A percentile compares a stretch with the other conserved stretches of the same genome.
These are phyloP conservation scores for Tragulus kanchil DNA, from an alignment of 2,113 vertebrate species.

Conservation along the genomic window DNA sequence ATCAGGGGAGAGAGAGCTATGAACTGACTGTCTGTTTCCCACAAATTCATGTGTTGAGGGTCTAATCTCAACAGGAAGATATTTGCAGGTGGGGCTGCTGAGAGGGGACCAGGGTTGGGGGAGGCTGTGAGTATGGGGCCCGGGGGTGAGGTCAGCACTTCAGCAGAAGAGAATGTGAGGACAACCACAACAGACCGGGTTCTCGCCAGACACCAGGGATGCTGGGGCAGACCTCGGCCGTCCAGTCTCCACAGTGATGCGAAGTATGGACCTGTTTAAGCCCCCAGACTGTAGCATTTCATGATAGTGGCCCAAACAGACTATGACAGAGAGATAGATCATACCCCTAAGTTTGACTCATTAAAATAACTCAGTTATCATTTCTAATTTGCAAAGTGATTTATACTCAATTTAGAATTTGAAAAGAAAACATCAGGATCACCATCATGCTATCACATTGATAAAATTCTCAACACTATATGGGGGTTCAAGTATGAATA, in stretches of 20 bases:
- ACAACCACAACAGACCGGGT: neutral
- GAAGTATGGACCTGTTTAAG: accelerated
- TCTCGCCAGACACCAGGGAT: accelerated
- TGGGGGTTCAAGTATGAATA: neutral
- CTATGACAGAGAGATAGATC: neutral
- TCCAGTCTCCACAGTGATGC: neutral
- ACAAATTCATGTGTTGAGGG: neutral
- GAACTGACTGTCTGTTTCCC: neutral
- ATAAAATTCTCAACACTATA: neutral
- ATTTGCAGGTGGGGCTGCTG: neutral
- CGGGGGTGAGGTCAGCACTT: accelerated
- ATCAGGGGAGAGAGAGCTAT: neutral
- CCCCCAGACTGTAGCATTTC: neutral
- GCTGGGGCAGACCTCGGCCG: neutral
- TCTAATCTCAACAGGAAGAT: neutral
- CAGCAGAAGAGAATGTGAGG: neutral
- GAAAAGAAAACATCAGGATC: neutral
- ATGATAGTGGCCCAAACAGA: accelerated
- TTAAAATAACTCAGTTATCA: neutral
- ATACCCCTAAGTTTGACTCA: neutral
- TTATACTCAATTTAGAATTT: neutral
- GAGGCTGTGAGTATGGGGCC: neutral
- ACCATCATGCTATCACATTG: neutral
- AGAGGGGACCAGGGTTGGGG: neutral
- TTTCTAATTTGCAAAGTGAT: neutral